Percentiles rank a stretch among this genome's conserved stretches.
phyloP scores from a whole-genome alignment of 1,140 invertebrate genomes.

The Diachasma alloeum region DNA sequence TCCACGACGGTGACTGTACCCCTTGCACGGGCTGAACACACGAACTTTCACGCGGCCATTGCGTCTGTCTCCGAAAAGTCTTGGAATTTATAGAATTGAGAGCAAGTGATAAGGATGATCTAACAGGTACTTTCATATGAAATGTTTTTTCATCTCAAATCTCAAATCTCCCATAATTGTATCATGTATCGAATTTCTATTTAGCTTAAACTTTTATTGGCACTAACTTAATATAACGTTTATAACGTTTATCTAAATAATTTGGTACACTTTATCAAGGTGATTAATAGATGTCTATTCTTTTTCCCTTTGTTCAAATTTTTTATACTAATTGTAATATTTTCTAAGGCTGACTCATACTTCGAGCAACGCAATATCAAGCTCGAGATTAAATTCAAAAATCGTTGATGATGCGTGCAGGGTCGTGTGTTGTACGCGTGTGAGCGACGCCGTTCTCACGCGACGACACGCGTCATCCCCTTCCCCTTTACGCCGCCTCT shows the following conservation, averaged over 20 bases:
- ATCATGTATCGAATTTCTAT: neutral
- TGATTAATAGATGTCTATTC: too few relatives aligned
- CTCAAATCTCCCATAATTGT: too few relatives aligned
- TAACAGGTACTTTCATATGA: neutral
- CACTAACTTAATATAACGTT: too few relatives aligned
- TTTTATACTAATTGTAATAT: neutral
- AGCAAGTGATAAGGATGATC: neutral
- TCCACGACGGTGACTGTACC: neutral
- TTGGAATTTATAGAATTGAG: neutral
- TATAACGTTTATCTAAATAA: too few relatives aligned
- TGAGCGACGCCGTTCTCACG: slow-evolving; percentile 60
- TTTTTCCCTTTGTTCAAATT: too few relatives aligned
- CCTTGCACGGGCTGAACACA: slow-evolving; percentile 9
- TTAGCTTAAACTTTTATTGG: too few relatives aligned
- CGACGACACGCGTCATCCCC: slow-evolving; percentile 53
- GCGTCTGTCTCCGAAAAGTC: slow-evolving; percentile 11
- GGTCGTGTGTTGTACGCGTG: slow-evolving; percentile 52
- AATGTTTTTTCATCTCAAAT: neutral
- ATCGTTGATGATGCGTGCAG: slow-evolving; percentile 14
- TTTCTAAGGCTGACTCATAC: neutral
- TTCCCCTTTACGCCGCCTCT: slow-evolving; percentile 21
- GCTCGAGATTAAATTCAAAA: neutral
- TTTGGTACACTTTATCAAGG: too few relatives aligned
- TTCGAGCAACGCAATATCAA: neutral
- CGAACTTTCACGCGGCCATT: slow-evolving; percentile 9